Conservation (phyloP, 1,140 invertebrate genomes). For the Platorchestia sp. region DNA sequence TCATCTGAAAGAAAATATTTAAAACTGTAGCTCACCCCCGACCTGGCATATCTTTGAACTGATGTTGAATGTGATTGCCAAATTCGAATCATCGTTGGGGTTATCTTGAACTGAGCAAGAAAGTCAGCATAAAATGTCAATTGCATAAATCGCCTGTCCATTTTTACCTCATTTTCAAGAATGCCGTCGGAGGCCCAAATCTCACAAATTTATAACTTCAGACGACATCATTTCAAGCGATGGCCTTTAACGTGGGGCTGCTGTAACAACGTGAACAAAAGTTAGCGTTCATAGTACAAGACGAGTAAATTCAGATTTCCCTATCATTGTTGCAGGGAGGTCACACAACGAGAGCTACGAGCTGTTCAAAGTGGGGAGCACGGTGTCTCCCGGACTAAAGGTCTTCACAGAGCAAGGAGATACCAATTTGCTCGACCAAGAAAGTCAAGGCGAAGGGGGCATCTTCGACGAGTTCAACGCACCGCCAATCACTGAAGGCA, state of each 20-base stretch:
- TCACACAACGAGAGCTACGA: conserved; percentile 86
- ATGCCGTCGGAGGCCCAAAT: not conserved
- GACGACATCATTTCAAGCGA: not conserved
- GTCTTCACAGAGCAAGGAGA: conserved; percentile 87
- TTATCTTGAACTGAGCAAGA: not conserved
- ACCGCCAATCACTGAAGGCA: conserved; percentile 83
- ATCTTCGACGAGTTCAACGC: conserved; percentile 82
- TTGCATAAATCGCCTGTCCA: too few species aligned
- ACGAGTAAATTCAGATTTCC: not conserved
- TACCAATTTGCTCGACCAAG: conserved; percentile 79
- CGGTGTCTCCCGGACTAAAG: conserved; percentile 81
- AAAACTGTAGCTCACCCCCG: not conserved
- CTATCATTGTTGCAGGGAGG: conserved; percentile 77
- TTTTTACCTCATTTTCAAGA: not conserved
- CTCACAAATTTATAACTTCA: not conserved
- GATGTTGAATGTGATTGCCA: not conserved
- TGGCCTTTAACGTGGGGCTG: not conserved
- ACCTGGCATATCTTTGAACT: not conserved
- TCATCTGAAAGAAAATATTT: not conserved
- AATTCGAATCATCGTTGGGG: not conserved
- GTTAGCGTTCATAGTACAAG: not conserved
- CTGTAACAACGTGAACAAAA: not conserved
- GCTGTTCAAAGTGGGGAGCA: conserved; percentile 83
- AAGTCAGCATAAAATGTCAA: not conserved
- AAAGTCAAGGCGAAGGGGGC: conserved; percentile 68